Evolutionary conservation across 2,797 vertebrate species (phyloP), one percentile per base, ranked within the genome.

Genomic region (Emydoidea blandingii): DNA sequence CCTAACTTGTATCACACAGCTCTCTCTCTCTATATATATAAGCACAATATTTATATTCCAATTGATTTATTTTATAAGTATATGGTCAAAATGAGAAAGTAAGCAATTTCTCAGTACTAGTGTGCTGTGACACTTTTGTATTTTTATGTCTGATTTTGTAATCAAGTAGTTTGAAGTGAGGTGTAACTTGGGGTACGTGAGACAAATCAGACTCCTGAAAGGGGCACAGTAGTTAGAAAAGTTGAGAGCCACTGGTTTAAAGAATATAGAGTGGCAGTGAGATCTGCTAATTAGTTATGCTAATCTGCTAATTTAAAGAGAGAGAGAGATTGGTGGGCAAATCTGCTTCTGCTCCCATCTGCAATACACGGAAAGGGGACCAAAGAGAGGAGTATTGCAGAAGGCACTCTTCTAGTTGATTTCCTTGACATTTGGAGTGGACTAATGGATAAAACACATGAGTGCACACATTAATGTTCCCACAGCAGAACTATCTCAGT

Each of bases 151-250:
- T 62, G 29, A 62, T 62, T 62, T 62, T 62, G 59, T 62, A 31
- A 62, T 15, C 14, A 34, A 16, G 31, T 2, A 8, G 2, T 12
- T 87, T 62, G 54, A 85, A 34, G 7, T 11, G 0, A 1, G 11
- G 4, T 37, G 41, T 6, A 31, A 1, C 0, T 5, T 34, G 31
- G 31, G 14, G 5, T 57, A 57, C 3, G 3, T 5, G 27, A 57
- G 25, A 29, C 27, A 29, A 57, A 57, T 57, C 56, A 57, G 56
- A 57, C 11, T 57, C 56, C 56, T 57, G 56, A 57, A 57, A 57
- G 11, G 25, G 56, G 56, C 12, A 29, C 56, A 27, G 27, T 57
- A 29, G 56, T 29, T 57, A 29, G 54, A 57, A 57, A 57, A 12
- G 11, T 29, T 57, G 56, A 57, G 56, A 57, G 12, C 56, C 56